A percentile compares a stretch with the other conserved stretches of the same genome.
Evolutionary conservation across 2,888 invertebrate species (phyloP).

Genomic region (Cantharis rufa): DNA sequence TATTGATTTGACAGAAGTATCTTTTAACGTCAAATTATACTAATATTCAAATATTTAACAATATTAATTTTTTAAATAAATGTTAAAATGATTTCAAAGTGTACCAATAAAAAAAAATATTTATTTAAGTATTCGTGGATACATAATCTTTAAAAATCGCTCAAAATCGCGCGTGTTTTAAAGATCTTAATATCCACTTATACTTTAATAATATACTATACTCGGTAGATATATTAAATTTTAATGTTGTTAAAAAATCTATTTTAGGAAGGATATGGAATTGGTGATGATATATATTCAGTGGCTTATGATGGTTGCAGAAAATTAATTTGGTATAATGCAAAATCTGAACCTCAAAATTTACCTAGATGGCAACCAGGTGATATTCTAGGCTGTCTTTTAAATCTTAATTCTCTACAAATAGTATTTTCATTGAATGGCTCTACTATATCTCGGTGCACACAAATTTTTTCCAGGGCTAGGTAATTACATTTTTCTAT

Average conservation of each 20-base stretch:
- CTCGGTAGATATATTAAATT: constrained; percentile 41
- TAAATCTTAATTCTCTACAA: constrained; percentile 74
- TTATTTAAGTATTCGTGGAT: too few relatives aligned
- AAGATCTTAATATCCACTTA: too few relatives aligned
- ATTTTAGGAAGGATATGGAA: constrained; percentile 87
- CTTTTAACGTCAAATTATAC: too few relatives aligned
- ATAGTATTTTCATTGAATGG: constrained; percentile 87
- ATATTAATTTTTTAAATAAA: too few relatives aligned
- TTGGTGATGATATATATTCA: constrained; percentile 89
- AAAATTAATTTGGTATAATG: constrained; percentile 87
- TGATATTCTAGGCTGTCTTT: constrained; percentile 81
- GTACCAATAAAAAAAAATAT: too few relatives aligned
- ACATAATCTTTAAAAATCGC: too few relatives aligned
- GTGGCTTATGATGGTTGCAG: constrained; percentile 93
- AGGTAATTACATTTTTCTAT: constrained; percentile 59
- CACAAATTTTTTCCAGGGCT: constrained; percentile 75
- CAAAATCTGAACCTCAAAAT: constrained; percentile 66
- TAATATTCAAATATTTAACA: too few relatives aligned
- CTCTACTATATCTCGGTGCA: constrained; percentile 67
- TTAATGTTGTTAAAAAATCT: too few relatives aligned
- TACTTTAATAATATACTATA: too few relatives aligned
- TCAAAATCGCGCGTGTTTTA: too few relatives aligned
- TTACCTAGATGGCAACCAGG: constrained; percentile 79
- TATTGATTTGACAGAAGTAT: too few relatives aligned
- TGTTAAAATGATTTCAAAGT: too few relatives aligned